Evolutionary conservation across 1,140 invertebrate species (phyloP).

Genomic region (Zaprionus lachaisei): DNA sequence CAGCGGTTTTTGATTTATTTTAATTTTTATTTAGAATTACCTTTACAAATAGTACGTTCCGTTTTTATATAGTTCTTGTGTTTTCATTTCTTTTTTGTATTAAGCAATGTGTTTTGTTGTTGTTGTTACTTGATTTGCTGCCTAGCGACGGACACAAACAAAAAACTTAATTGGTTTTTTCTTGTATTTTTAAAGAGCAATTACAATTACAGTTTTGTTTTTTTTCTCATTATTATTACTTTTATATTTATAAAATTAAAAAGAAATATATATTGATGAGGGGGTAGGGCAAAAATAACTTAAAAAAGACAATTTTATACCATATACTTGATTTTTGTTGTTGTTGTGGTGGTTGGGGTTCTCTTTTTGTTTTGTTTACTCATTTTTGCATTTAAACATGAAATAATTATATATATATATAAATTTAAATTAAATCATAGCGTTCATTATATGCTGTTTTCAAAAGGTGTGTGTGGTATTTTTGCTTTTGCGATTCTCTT

Average conservation of each 20-base stretch:
- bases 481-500: slow-evolving; percentile 43
- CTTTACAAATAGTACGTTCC: slow-evolving; percentile 71
- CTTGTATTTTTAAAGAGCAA: slow-evolving; percentile 76
- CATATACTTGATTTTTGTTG: slow-evolving; percentile 69
- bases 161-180: slow-evolving; percentile 72
- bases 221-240: slow-evolving; percentile 79
- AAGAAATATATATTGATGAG: slow-evolving; percentile 81
- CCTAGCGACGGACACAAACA: slow-evolving; percentile 70
- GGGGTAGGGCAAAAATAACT: slow-evolving; percentile 73
- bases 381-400: slow-evolving; percentile 61
- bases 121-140: slow-evolving; percentile 47
- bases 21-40: slow-evolving; percentile 75
- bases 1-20: slow-evolving; percentile 45
- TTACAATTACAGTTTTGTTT: slow-evolving; percentile 78
- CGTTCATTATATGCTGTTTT: slow-evolving; percentile 75
- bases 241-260: slow-evolving; percentile 83
- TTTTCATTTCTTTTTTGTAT: slow-evolving; percentile 35
- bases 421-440: slow-evolving; percentile 80
- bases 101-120: slow-evolving; percentile 37
- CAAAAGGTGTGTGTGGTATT: slow-evolving; percentile 54
- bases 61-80: slow-evolving; percentile 64
- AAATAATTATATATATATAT: slow-evolving; percentile 73
- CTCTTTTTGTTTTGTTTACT: slow-evolving; percentile 51
- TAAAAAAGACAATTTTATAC: slow-evolving; percentile 78
- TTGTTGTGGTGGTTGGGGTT: slow-evolving; percentile 52